Percentiles rank a stretch among this genome's conserved stretches.
Evolutionary conservation across 2,797 vertebrate genomes (phyloP).

Genomic region (Ibycter americanus): DNA sequence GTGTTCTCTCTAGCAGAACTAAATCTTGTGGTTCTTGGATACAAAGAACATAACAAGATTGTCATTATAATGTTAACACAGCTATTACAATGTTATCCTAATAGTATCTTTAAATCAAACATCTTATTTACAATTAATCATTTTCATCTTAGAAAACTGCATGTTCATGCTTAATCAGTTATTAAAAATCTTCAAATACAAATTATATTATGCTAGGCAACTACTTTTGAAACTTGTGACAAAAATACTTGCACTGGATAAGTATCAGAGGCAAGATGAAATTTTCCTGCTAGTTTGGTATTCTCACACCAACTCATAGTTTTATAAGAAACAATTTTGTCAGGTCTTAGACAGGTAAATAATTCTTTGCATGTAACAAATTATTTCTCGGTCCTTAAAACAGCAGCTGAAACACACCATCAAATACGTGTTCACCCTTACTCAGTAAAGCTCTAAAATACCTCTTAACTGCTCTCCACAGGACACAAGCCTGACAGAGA

Average conservation of each 20-base stretch:
- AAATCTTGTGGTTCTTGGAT: not conserved
- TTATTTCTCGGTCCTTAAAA: not conserved
- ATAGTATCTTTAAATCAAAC: not conserved
- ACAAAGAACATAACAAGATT: not conserved
- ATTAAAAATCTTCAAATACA: not conserved
- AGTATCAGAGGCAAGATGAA: not conserved
- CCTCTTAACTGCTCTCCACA: not conserved
- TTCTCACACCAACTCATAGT: not conserved
- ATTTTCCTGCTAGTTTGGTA: not conserved
- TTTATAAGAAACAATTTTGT: not conserved
- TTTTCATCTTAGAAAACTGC: not conserved
- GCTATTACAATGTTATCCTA: not conserved
- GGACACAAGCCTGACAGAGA: not conserved
- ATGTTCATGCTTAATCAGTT: not conserved
- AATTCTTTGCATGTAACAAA: not conserved
- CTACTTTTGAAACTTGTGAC: not conserved
- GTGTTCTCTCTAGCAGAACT: not conserved
- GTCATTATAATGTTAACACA: not conserved
- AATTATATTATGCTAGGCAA: not conserved
- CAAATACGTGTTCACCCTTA: not conserved
- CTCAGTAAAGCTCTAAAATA: not conserved
- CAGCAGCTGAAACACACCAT: not conserved
- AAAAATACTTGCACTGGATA: not conserved
- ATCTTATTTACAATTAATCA: not conserved
- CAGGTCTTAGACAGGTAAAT: not conserved